phyloP scores from a whole-genome alignment of 2,888 invertebrate genomes.

The Epistrophe eligans region DNA sequence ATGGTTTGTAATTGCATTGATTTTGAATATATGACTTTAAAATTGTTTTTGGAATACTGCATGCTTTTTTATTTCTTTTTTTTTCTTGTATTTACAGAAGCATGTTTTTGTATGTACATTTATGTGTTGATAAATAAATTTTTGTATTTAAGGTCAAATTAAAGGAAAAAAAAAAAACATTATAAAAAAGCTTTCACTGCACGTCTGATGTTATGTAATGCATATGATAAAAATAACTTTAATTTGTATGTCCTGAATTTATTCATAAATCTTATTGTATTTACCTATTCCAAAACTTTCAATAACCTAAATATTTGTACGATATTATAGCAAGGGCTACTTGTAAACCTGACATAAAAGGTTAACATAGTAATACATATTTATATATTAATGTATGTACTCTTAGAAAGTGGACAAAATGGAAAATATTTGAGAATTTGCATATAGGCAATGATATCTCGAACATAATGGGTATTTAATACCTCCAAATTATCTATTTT shows the following conservation, averaged over 20 bases:
- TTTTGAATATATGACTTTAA: slow-evolving; percentile 21
- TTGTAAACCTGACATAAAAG: neutral
- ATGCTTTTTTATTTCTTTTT: too few relatives aligned
- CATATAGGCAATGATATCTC: too few relatives aligned
- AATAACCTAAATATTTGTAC: neutral
- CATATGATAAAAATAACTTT: slow-evolving; percentile 1
- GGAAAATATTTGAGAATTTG: too few relatives aligned
- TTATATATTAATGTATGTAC: too few relatives aligned
- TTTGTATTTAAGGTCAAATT: slow-evolving; percentile 21
- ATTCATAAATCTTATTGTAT: neutral
- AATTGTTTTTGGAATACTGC: neutral
- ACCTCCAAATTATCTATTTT: too few relatives aligned
- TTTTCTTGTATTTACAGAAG: neutral
- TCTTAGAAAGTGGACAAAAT: too few relatives aligned
- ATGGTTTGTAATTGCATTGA: slow-evolving; percentile 49
- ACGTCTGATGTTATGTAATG: slow-evolving; percentile 31
- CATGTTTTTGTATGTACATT: slow-evolving; percentile 8
- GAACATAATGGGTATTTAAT: too few relatives aligned
- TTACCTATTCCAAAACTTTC: neutral
- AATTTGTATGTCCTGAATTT: neutral
- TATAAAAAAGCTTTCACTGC: slow-evolving; percentile 26
- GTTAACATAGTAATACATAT: too few relatives aligned
- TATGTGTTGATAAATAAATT: neutral
- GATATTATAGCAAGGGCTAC: neutral
- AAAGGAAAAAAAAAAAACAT: slow-evolving; percentile 8